Percentiles rank a stretch among this genome's conserved stretches.
Evolutionary conservation across 2,797 vertebrate species (phyloP).

Genomic region (Bufotes viridis): DNA sequence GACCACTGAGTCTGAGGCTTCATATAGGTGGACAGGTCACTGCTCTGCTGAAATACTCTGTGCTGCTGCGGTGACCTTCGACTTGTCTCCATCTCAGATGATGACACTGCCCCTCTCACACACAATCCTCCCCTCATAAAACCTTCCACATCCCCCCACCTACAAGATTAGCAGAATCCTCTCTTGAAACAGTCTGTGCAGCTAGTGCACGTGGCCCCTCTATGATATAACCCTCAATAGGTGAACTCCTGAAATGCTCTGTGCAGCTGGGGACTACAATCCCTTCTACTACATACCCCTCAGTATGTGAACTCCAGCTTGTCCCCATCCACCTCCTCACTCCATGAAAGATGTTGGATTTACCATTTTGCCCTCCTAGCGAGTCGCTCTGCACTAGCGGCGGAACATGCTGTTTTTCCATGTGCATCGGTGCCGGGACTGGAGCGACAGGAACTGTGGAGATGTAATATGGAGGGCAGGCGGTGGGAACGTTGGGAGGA

Average conservation of each 20-base stretch:
- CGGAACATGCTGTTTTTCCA: slow-evolving; percentile 84
- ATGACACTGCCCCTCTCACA: too few relatives aligned
- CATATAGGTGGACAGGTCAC: background rate
- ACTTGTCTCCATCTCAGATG: too few relatives aligned
- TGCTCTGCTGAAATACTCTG: slow-evolving; percentile 1
- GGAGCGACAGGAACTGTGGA: slow-evolving; percentile 85
- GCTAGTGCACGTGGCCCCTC: background rate
- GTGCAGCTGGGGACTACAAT: background rate
- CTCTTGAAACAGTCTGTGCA: background rate
- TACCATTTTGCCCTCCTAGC: slow-evolving; percentile 78
- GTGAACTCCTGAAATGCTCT: background rate
- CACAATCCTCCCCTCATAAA: too few relatives aligned
- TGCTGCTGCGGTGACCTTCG: background rate
- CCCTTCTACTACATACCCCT: background rate
- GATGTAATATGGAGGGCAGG: slow-evolving; percentile 92
- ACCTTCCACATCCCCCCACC: background rate
- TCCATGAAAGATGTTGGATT: slow-evolving; percentile 34
- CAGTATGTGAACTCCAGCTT: background rate
- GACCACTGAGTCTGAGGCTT: background rate
- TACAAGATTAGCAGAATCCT: background rate
- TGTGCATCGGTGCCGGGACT: slow-evolving; percentile 79
- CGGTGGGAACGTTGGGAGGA: slow-evolving; percentile 78
- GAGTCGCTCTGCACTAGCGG: slow-evolving; percentile 76
- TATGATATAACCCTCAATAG: background rate
- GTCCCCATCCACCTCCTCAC: background rate